Evolutionary conservation across 2,888 invertebrate genomes (phyloP).

Genomic region (Gisinianus flammeolus): DNA sequence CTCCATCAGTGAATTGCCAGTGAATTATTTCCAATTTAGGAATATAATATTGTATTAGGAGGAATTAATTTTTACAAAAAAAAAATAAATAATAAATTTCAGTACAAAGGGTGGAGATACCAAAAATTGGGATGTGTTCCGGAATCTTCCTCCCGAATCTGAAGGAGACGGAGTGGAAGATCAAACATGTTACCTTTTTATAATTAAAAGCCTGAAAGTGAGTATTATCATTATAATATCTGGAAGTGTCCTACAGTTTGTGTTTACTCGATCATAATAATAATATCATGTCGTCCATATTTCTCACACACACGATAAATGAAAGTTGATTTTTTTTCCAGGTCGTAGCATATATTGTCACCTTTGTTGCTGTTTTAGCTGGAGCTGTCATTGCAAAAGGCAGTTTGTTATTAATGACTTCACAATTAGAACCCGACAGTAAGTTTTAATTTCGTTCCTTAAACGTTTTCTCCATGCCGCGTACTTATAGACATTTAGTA

Average conservation of each 20-base stretch:
- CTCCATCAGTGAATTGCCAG: too few relatives aligned
- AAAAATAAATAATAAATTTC: constrained; percentile 22
- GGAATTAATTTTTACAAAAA: neutral
- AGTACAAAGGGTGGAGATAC: constrained; percentile 69
- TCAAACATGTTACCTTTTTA: constrained; percentile 83
- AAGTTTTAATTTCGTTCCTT: too few relatives aligned
- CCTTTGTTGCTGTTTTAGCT: constrained; percentile 82
- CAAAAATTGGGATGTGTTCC: constrained; percentile 97
- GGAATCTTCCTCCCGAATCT: constrained; percentile 84
- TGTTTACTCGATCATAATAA: too few relatives aligned
- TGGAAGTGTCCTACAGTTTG: neutral
- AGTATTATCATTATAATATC: constrained; percentile 31
- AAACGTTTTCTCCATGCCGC: too few relatives aligned
- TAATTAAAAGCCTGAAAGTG: constrained; percentile 79
- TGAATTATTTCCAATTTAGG: neutral
- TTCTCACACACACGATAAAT: too few relatives aligned
- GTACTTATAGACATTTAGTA: too few relatives aligned
- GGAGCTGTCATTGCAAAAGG: constrained; percentile 89
- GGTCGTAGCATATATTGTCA: constrained; percentile 77
- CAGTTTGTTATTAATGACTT: constrained; percentile 88
- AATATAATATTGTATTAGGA: neutral
- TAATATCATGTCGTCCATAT: too few relatives aligned
- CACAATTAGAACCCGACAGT: constrained; percentile 79
- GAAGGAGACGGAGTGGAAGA: constrained; percentile 88
- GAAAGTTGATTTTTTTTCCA: constrained; percentile 23